phyloP scores from a whole-genome alignment of 2,888 invertebrate species.

The Drosophila infuscata region DNA sequence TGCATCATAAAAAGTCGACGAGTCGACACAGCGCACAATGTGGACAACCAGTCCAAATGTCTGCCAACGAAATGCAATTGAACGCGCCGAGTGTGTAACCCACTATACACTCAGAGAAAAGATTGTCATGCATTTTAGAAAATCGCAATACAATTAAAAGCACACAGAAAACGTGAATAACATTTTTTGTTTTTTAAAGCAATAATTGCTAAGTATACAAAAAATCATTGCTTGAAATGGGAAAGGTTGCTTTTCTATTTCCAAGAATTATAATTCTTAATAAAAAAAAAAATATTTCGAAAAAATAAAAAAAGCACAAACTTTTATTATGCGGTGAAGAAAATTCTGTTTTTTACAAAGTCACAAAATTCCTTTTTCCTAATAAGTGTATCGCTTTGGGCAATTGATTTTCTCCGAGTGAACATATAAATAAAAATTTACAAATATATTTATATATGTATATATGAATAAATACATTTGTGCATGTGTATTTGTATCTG shows the following conservation, averaged over 20 bases:
- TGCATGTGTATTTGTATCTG: conserved; percentile 31
- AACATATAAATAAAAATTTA: background rate
- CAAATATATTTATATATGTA: background rate
- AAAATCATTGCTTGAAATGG: background rate
- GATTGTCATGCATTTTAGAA: background rate
- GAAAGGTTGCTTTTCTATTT: rapidly evolving
- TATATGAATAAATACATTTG: conserved; percentile 9
- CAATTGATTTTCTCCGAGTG: background rate
- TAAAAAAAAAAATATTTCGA: background rate
- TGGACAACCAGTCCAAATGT: conserved; percentile 16
- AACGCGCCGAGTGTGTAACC: conserved; percentile 13
- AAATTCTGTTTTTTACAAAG: rapidly evolving
- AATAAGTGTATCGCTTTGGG: background rate
- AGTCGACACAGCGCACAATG: conserved; percentile 1
- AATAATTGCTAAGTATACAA: background rate
- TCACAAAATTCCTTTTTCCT: background rate
- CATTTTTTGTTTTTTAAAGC: background rate
- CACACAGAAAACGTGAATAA: rapidly evolving
- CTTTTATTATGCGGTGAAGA: background rate
- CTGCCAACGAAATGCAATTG: conserved; percentile 33
- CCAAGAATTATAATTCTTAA: background rate
- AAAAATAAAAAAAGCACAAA: background rate
- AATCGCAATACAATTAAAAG: background rate
- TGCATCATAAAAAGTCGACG: conserved; percentile 66
- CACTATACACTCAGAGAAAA: background rate